Base-by-base conservation (phyloP, 2,888 invertebrate species). In the Pammene fasciana region DNA sequence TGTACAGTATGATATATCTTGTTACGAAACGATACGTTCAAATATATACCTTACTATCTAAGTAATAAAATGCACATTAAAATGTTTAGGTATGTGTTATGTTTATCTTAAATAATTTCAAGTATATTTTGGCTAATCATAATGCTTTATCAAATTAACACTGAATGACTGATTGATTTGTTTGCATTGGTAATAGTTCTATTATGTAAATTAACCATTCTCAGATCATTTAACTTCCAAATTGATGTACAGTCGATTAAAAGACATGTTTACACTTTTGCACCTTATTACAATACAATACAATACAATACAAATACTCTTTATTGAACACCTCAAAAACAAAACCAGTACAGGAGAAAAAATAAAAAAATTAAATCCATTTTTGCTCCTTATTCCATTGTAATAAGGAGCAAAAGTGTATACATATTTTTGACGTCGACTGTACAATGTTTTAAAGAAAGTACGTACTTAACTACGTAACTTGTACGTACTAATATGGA, bases 141-240 rank as follows among this genome's bases (percentile, higher is more conserved):
- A 45, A 68, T 65, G 52, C 45, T 59, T 57, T 43, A 67, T 54
- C 55, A 50, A 64, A 52, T 57, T 64, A 64, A 46, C 64, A 9
- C 52, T 13, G 43, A 41, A 26, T 55, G 46, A 13, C 57, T 64
- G 57, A 68, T 65, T 65, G 57, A 59, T 59, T 64, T 59, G 64
- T 68, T 64, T 57, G 45, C 43, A n/a, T 46, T 11, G 5, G 34
- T 57, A 52, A 68, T 48, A 48, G 56, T 50, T 57, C 48, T 43
- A 57, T 68, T 56, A 57, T 57, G 46, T 18, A 26, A 50, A 57
- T 50, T 59, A 43, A 36, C 46, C 46, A 5, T 38, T 62, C 10
- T 18, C 62, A 18, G n/a, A n/a, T 34, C n/a, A 60, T 60, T 52
- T 9, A 16, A 61, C 52, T 14, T 41, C 26, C 10, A 6, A 8